Base-by-base conservation (phyloP, 2,113 vertebrate genomes). In the Polyodon spathula region DNA sequence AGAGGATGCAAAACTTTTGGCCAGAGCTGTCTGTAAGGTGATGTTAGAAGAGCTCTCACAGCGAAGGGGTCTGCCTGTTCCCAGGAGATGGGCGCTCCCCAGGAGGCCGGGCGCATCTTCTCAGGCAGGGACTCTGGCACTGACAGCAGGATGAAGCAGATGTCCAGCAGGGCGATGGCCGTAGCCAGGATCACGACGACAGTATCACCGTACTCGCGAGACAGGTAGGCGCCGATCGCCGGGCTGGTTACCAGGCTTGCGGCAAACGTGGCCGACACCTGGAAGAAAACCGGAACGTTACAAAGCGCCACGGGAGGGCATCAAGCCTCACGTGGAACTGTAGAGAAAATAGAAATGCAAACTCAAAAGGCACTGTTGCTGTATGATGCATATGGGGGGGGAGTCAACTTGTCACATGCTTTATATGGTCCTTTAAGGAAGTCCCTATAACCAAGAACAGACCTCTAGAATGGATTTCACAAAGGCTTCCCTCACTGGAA, bases 191-290 rank as follows among this genome's bases (percentile, higher is more conserved):
- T 87, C 41, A 94, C 91, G 72, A 95, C 93, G 59, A 95, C 52
- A 0, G 90, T 94, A 58, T 95, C 92, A 0, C 93, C 83, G 0
- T 95, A 93, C 15, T 81, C 76, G 40, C 76, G 82, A 14, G 91
- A 91, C 4, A 95, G 76, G 80, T 95, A 95, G 0, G 93, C 91
- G 0, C 93, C 93, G 0, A 95, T 95, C 11, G 92, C 91, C 0
- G 93, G 93, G 69, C 93, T 95, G 4, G 93, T 95, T 64, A 95
- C 93, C 78, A 95, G 81, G 41, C 91, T 93, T 46, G 91, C 93
- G 2, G 91, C 92, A 59, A 95, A 95, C 0, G 92, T 95, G 37
- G 93, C 92, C 0, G 93, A 95, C n/a, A 94, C 92, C 93, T n/a
- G n/a, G n/a, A n/a, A n/a, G n/a, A n/a, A n/a, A n/a, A n/a, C n/a